Percentiles rank a stretch among this genome's conserved stretches.
Conservation (phyloP, 2,113 vertebrate species). For the Nothobranchius furzeri region DNA sequence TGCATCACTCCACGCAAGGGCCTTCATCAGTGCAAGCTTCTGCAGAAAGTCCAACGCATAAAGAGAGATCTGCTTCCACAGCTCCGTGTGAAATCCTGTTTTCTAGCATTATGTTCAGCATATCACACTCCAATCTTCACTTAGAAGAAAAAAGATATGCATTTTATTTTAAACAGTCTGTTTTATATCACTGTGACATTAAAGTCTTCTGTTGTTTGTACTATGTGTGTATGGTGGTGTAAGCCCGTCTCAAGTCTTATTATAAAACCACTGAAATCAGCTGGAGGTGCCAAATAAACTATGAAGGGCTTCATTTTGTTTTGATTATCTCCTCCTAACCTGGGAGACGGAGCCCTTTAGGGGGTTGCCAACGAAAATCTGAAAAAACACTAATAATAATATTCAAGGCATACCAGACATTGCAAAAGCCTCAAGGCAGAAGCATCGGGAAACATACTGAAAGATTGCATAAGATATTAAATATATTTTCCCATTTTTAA, state of each 20-base stretch:
- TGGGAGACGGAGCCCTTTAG: neutral
- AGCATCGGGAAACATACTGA: no score
- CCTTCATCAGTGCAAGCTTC: slow-evolving; percentile 47
- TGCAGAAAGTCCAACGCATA: slow-evolving; percentile 25
- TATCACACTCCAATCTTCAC: slow-evolving; percentile 9
- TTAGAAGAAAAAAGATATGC: neutral
- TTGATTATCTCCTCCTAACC: neutral
- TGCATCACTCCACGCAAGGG: slow-evolving; percentile 38
- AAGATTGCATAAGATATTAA: no score
- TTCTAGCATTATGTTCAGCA: neutral
- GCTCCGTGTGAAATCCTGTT: slow-evolving; percentile 15
- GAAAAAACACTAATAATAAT: neutral
- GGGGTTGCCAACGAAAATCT: neutral
- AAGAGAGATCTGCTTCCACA: slow-evolving; percentile 22
- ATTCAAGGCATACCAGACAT: neutral
- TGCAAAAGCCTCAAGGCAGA: no score
- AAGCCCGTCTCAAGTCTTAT: neutral
- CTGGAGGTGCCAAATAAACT: neutral
- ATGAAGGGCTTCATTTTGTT: neutral
- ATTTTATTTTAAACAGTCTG: neutral
- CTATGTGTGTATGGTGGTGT: neutral
- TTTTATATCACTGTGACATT: neutral
- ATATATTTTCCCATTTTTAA: no score
- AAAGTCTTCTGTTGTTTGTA: neutral
- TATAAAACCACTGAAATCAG: neutral